A percentile compares a stretch with the other conserved stretches of the same genome.
Evolutionary conservation across 2,888 invertebrate genomes (phyloP).

Genomic region (Arctia plantaginis): DNA sequence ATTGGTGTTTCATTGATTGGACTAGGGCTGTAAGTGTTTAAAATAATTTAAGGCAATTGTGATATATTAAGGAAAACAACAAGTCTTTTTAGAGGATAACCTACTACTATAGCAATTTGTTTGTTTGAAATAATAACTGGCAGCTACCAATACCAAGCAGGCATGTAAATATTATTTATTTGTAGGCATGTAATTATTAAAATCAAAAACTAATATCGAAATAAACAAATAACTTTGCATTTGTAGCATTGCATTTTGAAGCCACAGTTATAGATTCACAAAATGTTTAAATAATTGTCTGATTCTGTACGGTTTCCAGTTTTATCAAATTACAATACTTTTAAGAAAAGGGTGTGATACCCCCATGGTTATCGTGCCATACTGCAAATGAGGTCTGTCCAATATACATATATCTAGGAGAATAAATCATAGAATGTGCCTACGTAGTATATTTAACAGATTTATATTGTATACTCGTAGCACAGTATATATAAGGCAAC

Average conservation of each 20-base stretch:
- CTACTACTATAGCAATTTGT: neutral
- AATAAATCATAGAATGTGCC: no score
- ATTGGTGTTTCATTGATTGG: neutral
- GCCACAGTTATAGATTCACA: neutral
- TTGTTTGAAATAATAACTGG: neutral
- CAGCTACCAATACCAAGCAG: no score
- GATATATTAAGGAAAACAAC: conserved; percentile 5
- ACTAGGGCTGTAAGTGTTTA: neutral
- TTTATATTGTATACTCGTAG: no score
- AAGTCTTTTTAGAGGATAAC: conserved; percentile 1
- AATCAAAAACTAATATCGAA: neutral
- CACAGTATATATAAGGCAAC: no score
- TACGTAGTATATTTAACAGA: no score
- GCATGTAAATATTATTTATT: no score
- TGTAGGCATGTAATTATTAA: no score
- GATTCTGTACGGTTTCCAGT: neutral
- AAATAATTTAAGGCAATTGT: neutral
- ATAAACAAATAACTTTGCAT: neutral
- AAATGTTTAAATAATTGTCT: neutral
- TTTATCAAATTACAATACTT: neutral
- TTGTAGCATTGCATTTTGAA: neutral
- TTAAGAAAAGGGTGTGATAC: no score
- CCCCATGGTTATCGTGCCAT: no score
- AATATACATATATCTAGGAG: no score
- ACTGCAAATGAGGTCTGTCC: no score